A percentile compares a stretch with the other conserved stretches of the same genome.
phyloP scores from a whole-genome alignment of 2,797 vertebrate species.

The Vespertilio murinus region DNA sequence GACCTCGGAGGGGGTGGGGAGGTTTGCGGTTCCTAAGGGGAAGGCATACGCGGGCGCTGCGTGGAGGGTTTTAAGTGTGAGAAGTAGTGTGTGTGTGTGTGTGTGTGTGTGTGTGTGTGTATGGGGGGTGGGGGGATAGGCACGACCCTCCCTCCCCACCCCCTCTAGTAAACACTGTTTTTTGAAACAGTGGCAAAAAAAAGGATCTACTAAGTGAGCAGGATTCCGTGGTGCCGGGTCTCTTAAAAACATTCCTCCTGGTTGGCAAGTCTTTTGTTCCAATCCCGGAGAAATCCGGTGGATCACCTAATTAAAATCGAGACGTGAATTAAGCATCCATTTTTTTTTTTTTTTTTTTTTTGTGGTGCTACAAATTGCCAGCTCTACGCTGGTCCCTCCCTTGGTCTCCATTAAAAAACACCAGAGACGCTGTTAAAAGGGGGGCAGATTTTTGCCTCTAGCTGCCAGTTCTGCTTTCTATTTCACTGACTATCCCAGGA shows the following conservation, averaged over 20 bases:
- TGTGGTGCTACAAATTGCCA: constrained; percentile 86
- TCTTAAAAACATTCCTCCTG: constrained; percentile 67
- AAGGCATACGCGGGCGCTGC: constrained; percentile 70
- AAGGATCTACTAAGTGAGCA: constrained; percentile 83
- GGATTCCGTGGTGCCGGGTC: constrained; percentile 62
- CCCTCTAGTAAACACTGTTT: constrained; percentile 74
- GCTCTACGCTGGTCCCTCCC: constrained; percentile 84
- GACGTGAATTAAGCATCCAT: constrained; percentile 88
- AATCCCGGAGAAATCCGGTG: constrained; percentile 85
- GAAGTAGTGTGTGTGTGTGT: constrained; percentile 42
- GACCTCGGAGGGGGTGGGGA: constrained; percentile 48
- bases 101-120: background rate
- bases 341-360: constrained; percentile 70
- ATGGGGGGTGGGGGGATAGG: background rate
- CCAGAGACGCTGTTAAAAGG: constrained; percentile 85
- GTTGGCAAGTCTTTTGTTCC: constrained; percentile 83
- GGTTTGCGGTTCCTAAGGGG: constrained; percentile 53
- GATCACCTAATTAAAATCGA: constrained; percentile 89
- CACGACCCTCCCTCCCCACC: constrained; percentile 56
- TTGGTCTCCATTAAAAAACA: constrained; percentile 88
- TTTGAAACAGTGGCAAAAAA: constrained; percentile 85
- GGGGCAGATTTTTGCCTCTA: constrained; percentile 87
- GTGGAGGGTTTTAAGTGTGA: constrained; percentile 65
- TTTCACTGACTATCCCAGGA: constrained; percentile 91
- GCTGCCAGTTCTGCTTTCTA: constrained; percentile 89